These are phyloP conservation scores for Gastrophryne carolinensis DNA, from an alignment of 2,797 vertebrate species.

Conservation along the genomic window DNA sequence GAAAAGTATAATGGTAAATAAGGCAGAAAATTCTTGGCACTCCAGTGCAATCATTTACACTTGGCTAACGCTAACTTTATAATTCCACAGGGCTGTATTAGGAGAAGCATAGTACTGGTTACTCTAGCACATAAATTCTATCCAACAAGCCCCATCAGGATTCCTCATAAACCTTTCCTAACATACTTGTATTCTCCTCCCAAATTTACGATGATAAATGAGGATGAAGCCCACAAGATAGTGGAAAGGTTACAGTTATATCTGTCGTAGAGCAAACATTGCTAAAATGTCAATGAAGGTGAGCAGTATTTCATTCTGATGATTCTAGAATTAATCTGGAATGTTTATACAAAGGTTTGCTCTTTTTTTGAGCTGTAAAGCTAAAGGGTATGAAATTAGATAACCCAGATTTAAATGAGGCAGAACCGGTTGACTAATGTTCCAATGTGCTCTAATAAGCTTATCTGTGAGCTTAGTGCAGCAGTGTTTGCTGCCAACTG, in stretches of 20 bases:
- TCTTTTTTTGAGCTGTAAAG: neutral
- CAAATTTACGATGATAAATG: conserved; percentile 34
- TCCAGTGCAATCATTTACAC: conserved; percentile 36
- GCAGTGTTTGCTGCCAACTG: conserved; percentile 15
- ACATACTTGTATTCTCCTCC: conserved; percentile 21
- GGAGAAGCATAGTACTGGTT: conserved; percentile 39
- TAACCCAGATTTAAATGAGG: conserved; percentile 30
- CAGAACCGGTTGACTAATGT: conserved; percentile 30
- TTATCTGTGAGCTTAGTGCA: conserved; percentile 32
- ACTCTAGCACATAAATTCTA: conserved; percentile 45
- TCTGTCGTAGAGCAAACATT: conserved; percentile 29
- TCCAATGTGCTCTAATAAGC: conserved; percentile 42
- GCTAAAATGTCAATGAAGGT: conserved; percentile 1
- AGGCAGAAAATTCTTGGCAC: conserved; percentile 20
- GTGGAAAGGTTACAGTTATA: conserved; percentile 5
- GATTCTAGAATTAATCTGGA: neutral
- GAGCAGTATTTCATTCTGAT: neutral
- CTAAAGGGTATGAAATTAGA: conserved; percentile 20
- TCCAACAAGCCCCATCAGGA: conserved; percentile 48
- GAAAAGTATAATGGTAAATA: conserved; percentile 25
- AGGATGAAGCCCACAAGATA: neutral
- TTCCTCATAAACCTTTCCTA: conserved; percentile 34
- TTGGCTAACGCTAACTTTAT: conserved; percentile 40
- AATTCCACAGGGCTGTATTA: conserved; percentile 40
- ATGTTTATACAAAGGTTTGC: neutral